Conservation (phyloP, 2,113 vertebrate species). For the Cheilinus undulatus region DNA sequence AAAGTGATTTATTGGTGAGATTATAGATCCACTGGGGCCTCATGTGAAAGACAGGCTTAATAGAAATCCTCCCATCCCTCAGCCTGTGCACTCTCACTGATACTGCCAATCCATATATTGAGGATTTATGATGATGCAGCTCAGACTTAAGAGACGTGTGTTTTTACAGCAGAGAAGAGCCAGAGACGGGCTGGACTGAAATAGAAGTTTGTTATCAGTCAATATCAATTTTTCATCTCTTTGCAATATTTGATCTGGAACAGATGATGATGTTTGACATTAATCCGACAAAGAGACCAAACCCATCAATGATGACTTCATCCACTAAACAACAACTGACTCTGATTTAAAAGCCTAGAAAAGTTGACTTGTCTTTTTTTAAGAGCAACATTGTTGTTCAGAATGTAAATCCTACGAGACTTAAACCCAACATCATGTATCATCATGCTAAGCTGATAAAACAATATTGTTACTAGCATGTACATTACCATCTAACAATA, state of each 20-base stretch:
- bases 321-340: too few species aligned
- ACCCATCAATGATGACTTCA: neutral
- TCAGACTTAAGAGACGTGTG: slow-evolving; percentile 7
- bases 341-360: too few species aligned
- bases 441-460: too few species aligned
- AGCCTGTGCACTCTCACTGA: neutral
- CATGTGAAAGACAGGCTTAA: slow-evolving; percentile 15
- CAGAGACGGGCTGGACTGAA: neutral
- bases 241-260: neutral
- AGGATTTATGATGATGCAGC: slow-evolving; percentile 42
- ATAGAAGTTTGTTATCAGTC: neutral
- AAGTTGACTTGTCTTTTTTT: too few species aligned
- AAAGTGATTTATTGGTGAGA: slow-evolving; percentile 41
- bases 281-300: neutral
- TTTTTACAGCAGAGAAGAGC: neutral
- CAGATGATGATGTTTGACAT: neutral
- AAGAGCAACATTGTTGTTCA: too few species aligned
- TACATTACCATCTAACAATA: too few species aligned
- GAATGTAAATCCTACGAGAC: too few species aligned
- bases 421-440: too few species aligned
- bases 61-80: slow-evolving; percentile 28
- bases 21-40: slow-evolving; percentile 28
- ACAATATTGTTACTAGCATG: too few species aligned
- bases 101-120: slow-evolving; percentile 23
- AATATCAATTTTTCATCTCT: neutral